These are phyloP conservation scores for Aurelia sp. DNA, from an alignment of 30 jellyfish, hydroid and myxozoan genomes.

Conservation along the genomic window DNA sequence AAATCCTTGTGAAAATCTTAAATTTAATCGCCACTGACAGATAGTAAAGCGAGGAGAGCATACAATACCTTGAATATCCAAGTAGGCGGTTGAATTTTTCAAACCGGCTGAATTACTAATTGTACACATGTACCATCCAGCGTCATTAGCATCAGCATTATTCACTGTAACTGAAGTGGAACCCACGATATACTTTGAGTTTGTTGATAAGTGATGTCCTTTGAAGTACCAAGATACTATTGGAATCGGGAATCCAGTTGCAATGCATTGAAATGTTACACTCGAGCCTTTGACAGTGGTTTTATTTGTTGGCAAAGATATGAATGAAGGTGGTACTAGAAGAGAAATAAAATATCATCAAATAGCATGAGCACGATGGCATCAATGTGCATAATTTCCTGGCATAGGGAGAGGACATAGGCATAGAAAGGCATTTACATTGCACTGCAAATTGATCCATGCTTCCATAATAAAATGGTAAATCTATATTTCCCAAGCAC, in stretches of 20 bases:
- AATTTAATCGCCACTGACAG: no score
- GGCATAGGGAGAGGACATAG: no score
- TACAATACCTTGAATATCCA: constrained; percentile 51
- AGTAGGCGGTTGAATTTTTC: constrained; percentile 11
- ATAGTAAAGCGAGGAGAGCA: not conserved
- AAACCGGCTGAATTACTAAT: constrained; percentile 44
- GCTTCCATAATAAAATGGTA: no score
- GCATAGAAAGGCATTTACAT: no score
- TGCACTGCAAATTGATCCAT: no score
- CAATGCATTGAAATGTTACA: constrained; percentile 24
- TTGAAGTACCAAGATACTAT: constrained; percentile 24
- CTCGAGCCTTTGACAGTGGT: constrained; percentile 27
- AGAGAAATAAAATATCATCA: no score
- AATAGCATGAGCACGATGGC: no score
- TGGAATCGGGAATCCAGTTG: constrained; percentile 59
- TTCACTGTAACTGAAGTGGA: constrained; percentile 36
- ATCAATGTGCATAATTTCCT: no score
- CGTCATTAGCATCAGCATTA: constrained; percentile 7
- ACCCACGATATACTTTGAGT: constrained; percentile 5
- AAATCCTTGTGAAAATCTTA: no score
- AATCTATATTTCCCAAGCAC: no score
- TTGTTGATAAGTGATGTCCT: not conserved
- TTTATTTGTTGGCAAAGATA: constrained; percentile 14
- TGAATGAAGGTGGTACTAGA: constrained; percentile 61
- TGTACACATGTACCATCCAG: constrained; percentile 64